Evolutionary conservation across 1,140 invertebrate genomes (phyloP), one percentile per base, ranked within the genome.

Genomic region (Zaprionus camerounensis): DNA sequence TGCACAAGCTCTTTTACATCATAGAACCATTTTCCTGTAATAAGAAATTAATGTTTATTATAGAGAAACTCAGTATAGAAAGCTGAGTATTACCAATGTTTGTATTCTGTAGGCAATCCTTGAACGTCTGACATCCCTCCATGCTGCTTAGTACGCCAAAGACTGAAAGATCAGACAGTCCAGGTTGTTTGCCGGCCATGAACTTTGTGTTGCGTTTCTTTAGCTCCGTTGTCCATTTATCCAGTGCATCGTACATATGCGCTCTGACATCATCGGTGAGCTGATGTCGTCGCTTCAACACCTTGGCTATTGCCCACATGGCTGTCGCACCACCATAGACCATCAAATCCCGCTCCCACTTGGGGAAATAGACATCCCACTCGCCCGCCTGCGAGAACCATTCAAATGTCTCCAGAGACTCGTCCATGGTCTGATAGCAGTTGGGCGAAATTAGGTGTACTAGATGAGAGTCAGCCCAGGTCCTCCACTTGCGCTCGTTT

Each of bases 391-490:
- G 92, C 12, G 97, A 97, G 93, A 99, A 99, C 96, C 97, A 98
- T 73, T 96, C 95, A 91, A 99, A 99, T 0, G 98, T 96, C 92
- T 98, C 95, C 20, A 98, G 92, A 1, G 99, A 95, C 94, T 99
- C 99, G 5, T 93, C 92, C 5, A 94, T 92, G 0, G 97, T 98
- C 67, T 98, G 95, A 91, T 99, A 99, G 58, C 99, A 98, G 94
- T 99, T 99, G 12, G 99, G 99, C 4, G 99, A 99, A 49, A 99
- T 94, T 1, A 96, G 95, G 92, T 99, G 98, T 1, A 99, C 98
- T 11, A 99, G 94, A 56, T 96, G 95, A 57, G 96, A 94, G 93
- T 99, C 99, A 0, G 96, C 96, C 99, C 99, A 99, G 90, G 96
- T 95, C 71, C 99, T 94, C 98, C 98, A 99, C 91, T 98, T 96